Conservation (phyloP, 2,113 vertebrate species). For the Pholis gunnellus region DNA sequence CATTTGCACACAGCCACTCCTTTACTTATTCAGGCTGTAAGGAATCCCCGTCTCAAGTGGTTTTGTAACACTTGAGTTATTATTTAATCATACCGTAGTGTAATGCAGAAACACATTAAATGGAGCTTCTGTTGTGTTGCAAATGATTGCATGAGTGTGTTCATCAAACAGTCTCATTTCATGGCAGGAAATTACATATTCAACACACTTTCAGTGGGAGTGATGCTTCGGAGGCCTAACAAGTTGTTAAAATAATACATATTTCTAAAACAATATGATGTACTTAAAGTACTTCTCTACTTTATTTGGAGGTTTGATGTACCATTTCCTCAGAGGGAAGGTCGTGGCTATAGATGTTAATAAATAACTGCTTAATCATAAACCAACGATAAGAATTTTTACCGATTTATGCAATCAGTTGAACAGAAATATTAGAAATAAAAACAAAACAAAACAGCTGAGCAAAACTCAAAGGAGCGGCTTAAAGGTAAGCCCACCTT, state of each 20-base stretch:
- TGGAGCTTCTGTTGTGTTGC: conserved; percentile 52
- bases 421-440: background rate
- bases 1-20: conserved; percentile 30
- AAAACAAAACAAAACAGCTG: background rate
- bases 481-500: background rate
- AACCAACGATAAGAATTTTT: background rate
- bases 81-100: conserved; percentile 60
- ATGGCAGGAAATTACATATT: conserved; percentile 38
- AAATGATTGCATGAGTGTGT: conserved; percentile 40
- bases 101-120: conserved; percentile 40
- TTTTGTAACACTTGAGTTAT: conserved; percentile 51
- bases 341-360: background rate
- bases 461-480: background rate
- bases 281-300: background rate
- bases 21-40: conserved; percentile 37
- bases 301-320: background rate
- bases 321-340: background rate
- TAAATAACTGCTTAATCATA: background rate
- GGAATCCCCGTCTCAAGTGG: conserved; percentile 26
- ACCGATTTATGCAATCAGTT: background rate
- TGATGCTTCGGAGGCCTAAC: conserved; percentile 5
- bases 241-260: conserved; percentile 7
- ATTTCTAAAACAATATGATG: background rate
- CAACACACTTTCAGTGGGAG: conserved; percentile 33
- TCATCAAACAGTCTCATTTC: conserved; percentile 41